Percentiles rank a stretch among this genome's conserved stretches.
Evolutionary conservation across 2,113 vertebrate genomes (phyloP).

Genomic region (Hiodon tergisus): DNA sequence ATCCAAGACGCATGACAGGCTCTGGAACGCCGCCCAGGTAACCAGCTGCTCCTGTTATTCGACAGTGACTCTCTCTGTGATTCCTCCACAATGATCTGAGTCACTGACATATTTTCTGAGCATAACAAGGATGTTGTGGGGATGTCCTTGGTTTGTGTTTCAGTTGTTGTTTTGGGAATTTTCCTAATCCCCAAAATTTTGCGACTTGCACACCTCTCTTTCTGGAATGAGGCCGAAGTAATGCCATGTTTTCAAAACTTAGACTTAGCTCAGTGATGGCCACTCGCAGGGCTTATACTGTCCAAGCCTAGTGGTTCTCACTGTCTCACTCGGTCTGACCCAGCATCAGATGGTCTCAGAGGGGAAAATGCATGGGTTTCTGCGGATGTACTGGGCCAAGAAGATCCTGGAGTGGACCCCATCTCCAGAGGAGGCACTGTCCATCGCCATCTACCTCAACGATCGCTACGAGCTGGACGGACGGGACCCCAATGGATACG

Average conservation of each 20-base stretch:
- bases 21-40: constrained; percentile 84
- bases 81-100: background rate
- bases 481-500: constrained; percentile 74
- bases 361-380: constrained; percentile 83
- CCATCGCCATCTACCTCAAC: constrained; percentile 74
- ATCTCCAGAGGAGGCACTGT: constrained; percentile 75
- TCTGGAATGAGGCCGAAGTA: too few relatives aligned
- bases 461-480: constrained; percentile 73
- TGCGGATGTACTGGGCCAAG: constrained; percentile 92
- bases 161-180: too few relatives aligned
- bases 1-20: constrained; percentile 67
- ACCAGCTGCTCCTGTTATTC: background rate
- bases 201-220: too few relatives aligned
- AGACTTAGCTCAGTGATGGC: too few relatives aligned
- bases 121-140: too few relatives aligned
- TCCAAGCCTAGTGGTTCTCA: too few relatives aligned
- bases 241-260: too few relatives aligned
- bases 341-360: constrained; percentile 74
- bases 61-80: background rate
- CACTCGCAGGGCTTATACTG: too few relatives aligned
- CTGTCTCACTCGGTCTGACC: background rate
- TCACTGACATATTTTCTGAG: background rate
- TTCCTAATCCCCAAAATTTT: too few relatives aligned
- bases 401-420: constrained; percentile 85
- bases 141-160: too few relatives aligned